Evolutionary conservation across 2,113 vertebrate genomes (phyloP), one percentile per base, ranked within the genome.

Genomic region (Malurus elegans): DNA sequence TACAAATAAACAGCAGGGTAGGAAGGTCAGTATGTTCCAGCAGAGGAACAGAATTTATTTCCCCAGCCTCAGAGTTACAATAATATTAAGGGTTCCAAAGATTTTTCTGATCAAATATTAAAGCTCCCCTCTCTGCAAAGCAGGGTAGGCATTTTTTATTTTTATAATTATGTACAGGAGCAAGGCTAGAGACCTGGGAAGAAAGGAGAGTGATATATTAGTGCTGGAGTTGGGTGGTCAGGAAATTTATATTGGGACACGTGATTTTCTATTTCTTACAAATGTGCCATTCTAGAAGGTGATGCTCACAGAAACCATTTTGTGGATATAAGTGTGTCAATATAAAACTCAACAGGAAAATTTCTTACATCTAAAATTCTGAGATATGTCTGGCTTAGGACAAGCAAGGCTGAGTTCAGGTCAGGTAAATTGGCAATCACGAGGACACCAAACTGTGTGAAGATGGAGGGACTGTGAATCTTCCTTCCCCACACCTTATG

Each of bases 1-100:
- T 92, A 92, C 92, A 97, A 97, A 98, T 95, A 98, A 97, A 97
- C 93, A 97, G 91, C 56, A 96, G 50, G 50, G 48, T 38, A 78
- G 72, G 61, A 92, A 94, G 96, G 75, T 92, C 96, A 92, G 51
- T 76, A 67, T 89, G 92, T 92, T 97, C 90, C 86, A 91, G 44
- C 56, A 85, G 58, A 94, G 69, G 51, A 92, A 53, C 51, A 91
- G 72, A 89, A 91, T 92, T 82, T 86, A 74, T 93, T 92, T 96
- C 91, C 64, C 50, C 38, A 25, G 78, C 44, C 86, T 94, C 89
- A 79, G 96, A 92, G 88, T 90, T 90, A 84, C 67, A 88, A 92
- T 91, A 93, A 95, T 79, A 92, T 58, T 71, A 83, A 95, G 65
- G 31, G 73, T 95, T 93, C 87, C 94, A 96, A 81, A 86, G 73